These are phyloP conservation scores for Sycophila sp. DNA, from an alignment of 1,140 invertebrate genomes.

Conservation along the genomic window DNA sequence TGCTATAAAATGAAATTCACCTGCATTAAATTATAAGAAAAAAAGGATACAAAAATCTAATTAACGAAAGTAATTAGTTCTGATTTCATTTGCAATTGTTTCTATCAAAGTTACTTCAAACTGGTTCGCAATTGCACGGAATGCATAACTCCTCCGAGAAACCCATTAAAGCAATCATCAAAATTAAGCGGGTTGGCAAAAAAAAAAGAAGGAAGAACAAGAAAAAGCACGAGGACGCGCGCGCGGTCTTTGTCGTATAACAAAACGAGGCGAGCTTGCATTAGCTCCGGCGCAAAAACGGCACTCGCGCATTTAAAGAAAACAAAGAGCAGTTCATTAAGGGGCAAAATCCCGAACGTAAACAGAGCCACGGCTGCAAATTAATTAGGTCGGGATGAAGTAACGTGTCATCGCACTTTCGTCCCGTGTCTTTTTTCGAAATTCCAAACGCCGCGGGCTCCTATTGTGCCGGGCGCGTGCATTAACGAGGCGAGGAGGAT, in stretches of 20 bases:
- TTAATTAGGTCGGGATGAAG: slow-evolving; percentile 24
- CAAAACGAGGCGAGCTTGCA: not conserved
- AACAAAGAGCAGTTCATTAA: slow-evolving; percentile 21
- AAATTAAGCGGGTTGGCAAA: no score
- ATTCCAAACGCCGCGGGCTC: no score
- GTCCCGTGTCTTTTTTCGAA: not conserved
- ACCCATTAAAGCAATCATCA: no score
- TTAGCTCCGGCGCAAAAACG: not conserved
- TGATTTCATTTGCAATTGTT: no score
- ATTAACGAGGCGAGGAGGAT: not conserved
- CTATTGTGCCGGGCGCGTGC: not conserved
- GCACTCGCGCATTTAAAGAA: not conserved
- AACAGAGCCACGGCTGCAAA: not conserved
- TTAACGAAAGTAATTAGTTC: no score
- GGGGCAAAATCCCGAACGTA: not conserved
- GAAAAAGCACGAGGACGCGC: not conserved
- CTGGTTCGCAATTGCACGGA: no score
- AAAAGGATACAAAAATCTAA: no score
- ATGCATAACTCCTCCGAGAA: no score
- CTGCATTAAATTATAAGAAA: no score
- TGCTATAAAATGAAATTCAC: no score
- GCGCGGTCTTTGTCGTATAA: not conserved
- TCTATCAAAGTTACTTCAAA: no score
- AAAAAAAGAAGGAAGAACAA: no score
- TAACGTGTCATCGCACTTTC: slow-evolving; percentile 30